Percentiles rank a stretch among this genome's conserved stretches.
Conservation (phyloP, 2,888 invertebrate genomes). For the Ochropacha duplaris region DNA sequence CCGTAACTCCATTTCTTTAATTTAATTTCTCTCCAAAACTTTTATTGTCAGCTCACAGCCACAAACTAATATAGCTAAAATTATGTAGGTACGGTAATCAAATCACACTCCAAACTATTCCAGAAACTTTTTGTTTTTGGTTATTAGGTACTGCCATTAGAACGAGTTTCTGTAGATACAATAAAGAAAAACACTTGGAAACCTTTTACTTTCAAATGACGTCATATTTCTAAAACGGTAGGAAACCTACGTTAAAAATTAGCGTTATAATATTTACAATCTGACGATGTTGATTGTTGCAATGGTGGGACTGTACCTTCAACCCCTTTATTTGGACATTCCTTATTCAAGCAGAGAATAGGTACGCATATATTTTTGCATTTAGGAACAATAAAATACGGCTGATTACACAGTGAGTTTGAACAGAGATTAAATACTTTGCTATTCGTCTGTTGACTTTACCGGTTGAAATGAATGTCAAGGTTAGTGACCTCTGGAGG, state of each 20-base stretch:
- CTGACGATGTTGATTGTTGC: slow-evolving; percentile 26
- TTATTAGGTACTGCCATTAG: neutral
- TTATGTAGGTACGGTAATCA: too few relatives aligned
- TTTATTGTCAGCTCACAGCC: neutral
- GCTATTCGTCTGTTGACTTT: slow-evolving; percentile 37
- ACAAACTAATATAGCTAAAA: too few relatives aligned
- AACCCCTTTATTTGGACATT: slow-evolving; percentile 65
- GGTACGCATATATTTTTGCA: slow-evolving; percentile 48
- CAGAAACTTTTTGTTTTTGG: too few relatives aligned
- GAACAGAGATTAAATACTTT: slow-evolving; percentile 30
- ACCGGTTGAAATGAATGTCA: slow-evolving; percentile 37
- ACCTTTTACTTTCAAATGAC: neutral
- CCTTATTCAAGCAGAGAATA: slow-evolving; percentile 34
- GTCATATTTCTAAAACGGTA: neutral
- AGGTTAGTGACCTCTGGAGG: slow-evolving; percentile 52
- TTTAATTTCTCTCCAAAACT: neutral
- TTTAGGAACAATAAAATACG: slow-evolving; percentile 52
- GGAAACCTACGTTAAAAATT: neutral
- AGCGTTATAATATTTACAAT: neutral
- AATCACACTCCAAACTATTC: too few relatives aligned
- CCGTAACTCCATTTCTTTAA: neutral
- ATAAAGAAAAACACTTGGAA: neutral
- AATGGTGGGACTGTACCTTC: slow-evolving; percentile 43
- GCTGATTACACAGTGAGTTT: slow-evolving; percentile 44
- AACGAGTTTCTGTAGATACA: neutral